These are phyloP conservation scores for Natrix natrix DNA, from an alignment of 2,797 vertebrate species.

Conservation along the genomic window DNA sequence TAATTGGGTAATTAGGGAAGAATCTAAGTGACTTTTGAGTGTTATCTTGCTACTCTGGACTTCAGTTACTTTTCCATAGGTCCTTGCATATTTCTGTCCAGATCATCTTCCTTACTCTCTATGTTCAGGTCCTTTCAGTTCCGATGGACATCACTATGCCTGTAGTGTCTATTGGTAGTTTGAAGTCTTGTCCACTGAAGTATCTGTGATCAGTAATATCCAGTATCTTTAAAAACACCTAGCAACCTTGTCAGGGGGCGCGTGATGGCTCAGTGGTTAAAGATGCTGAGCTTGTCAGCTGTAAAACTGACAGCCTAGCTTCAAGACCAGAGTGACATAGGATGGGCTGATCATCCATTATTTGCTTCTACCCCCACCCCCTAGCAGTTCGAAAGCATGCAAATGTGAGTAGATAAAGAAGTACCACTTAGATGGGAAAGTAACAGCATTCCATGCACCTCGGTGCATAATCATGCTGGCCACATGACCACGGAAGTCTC, in stretches of 20 bases:
- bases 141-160: neutral
- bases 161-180: neutral
- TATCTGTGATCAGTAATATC: neutral
- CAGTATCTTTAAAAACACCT: neutral
- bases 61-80: neutral
- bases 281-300: neutral
- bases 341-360: neutral
- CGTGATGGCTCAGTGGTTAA: neutral
- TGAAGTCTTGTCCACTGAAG: neutral
- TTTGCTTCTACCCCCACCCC: neutral
- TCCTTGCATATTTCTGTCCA: neutral
- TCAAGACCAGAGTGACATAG: neutral
- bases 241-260: neutral
- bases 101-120: neutral
- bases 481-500: neutral
- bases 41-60: neutral
- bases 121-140: neutral
- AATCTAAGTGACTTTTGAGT: neutral
- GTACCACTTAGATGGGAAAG: neutral
- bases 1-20: neutral
- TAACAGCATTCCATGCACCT: neutral
- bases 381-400: neutral
- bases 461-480: neutral
- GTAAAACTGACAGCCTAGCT: neutral
- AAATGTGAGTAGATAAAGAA: neutral